phyloP scores from a whole-genome alignment of 2,113 vertebrate species.

The Trematocara zebra region DNA sequence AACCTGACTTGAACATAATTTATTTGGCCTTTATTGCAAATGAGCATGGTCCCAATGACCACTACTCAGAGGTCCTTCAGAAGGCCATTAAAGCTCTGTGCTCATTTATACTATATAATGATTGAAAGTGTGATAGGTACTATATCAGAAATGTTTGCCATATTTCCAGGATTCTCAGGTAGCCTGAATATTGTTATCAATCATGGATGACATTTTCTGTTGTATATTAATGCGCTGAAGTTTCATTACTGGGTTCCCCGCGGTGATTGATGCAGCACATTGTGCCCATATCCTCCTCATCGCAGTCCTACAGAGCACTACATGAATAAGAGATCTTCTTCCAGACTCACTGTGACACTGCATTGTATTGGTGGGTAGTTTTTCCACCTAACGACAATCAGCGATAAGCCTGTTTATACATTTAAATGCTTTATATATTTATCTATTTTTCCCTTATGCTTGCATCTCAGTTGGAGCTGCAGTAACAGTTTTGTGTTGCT shows the following conservation, averaged over 20 bases:
- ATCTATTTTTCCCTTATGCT: neutral
- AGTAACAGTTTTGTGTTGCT: neutral
- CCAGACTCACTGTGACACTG: neutral
- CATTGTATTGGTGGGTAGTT: neutral
- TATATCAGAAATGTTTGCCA: constrained; percentile 1
- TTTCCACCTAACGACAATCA: neutral
- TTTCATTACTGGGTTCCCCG: constrained; percentile 13
- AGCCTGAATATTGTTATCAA: constrained; percentile 11
- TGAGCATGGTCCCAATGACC: neutral
- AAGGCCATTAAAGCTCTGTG: neutral
- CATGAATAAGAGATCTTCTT: neutral
- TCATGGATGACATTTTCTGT: constrained; percentile 25
- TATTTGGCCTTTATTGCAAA: neutral
- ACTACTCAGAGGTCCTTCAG: neutral
- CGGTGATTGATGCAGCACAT: constrained; percentile 29
- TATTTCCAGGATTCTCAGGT: neutral
- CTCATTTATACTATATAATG: neutral
- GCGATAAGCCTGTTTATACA: neutral
- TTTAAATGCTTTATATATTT: neutral
- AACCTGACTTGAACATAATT: neutral
- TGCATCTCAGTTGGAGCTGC: neutral
- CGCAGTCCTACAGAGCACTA: neutral
- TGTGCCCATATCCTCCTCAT: neutral
- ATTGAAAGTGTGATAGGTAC: neutral
- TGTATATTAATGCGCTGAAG: constrained; percentile 31